These are phyloP conservation scores for Acrocephalus scirpaceus DNA, from an alignment of 2,797 vertebrate species.

Conservation along the genomic window DNA sequence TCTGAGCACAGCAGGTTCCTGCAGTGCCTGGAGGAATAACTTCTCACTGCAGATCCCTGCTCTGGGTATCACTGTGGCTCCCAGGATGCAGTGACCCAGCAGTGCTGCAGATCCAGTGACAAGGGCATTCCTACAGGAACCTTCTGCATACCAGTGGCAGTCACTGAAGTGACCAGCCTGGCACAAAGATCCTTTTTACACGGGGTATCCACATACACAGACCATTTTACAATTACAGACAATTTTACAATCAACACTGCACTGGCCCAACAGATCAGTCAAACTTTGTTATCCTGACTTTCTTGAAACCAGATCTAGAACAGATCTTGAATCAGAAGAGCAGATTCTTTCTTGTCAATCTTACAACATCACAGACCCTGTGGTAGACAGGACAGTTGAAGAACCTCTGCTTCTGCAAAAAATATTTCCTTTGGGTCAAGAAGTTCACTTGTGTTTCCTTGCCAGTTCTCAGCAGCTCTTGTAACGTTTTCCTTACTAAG, in stretches of 20 bases:
- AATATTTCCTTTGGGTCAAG: background rate
- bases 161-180: background rate
- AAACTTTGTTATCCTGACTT: background rate
- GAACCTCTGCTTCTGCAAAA: background rate
- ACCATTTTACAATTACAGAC: background rate
- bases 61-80: background rate
- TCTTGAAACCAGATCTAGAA: background rate
- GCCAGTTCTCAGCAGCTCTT: slow-evolving; percentile 83
- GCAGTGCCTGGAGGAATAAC: background rate
- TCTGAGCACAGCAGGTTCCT: background rate
- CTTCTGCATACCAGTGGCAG: background rate
- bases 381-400: background rate
- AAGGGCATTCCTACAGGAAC: background rate
- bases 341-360: background rate
- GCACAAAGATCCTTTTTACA: background rate
- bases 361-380: background rate
- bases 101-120: background rate
- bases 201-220: fast-evolving
- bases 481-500: slow-evolving; percentile 76
- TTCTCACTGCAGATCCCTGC: background rate
- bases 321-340: background rate
- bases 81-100: background rate
- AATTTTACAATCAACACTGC: background rate
- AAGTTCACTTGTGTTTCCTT: background rate
- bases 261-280: background rate